These are phyloP conservation scores for Cephonodes hylas DNA, from an alignment of 2,888 invertebrate species.

Conservation along the genomic window DNA sequence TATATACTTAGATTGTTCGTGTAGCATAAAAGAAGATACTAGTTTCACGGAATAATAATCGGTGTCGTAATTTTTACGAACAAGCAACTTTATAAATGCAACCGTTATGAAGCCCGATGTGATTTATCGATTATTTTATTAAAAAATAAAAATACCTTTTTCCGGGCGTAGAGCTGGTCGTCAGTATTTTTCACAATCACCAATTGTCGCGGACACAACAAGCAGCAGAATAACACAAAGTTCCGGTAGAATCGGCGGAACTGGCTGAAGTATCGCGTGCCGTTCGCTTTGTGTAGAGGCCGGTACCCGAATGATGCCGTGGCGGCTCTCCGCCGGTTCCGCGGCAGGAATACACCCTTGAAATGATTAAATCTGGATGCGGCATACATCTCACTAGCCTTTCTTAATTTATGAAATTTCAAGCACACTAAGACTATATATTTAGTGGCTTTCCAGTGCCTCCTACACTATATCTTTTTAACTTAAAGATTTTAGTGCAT, in stretches of 20 bases:
- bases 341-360: neutral
- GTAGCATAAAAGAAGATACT: too few species aligned
- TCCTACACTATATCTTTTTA: too few species aligned
- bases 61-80: too few species aligned
- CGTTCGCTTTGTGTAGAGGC: neutral
- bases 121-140: too few species aligned
- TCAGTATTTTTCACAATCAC: neutral
- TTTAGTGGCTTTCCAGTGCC: too few species aligned
- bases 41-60: too few species aligned
- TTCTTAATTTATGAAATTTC: neutral
- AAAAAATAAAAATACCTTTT: neutral
- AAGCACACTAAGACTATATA: too few species aligned
- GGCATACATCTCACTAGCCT: neutral
- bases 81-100: too few species aligned
- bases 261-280: neutral
- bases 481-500: too few species aligned
- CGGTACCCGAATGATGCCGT: neutral
- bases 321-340: neutral
- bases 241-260: neutral
- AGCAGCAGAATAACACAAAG: neutral
- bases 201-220: neutral
- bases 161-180: neutral
- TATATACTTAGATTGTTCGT: too few species aligned
- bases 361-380: neutral
- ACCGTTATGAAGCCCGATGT: too few species aligned